Conservation (phyloP, 2,113 vertebrate genomes). For the Malaclemys terrapin region DNA sequence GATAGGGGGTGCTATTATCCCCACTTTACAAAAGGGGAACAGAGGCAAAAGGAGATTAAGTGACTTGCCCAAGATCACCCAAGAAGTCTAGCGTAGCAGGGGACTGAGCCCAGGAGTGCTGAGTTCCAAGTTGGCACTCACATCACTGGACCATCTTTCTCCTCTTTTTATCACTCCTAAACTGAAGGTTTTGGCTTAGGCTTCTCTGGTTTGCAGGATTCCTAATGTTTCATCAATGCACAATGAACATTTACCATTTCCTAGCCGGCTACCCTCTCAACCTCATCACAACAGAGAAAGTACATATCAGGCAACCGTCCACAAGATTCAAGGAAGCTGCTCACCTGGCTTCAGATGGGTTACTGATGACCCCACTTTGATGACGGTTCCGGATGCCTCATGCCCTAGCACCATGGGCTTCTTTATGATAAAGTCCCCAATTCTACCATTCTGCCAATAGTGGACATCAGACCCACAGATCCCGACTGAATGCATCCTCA, state of each 20-base stretch:
- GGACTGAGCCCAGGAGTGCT: neutral
- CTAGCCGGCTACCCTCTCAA: neutral
- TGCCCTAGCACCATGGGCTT: slow-evolving; percentile 95
- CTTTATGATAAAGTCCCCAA: slow-evolving; percentile 89
- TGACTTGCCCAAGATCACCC: neutral
- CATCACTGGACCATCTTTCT: neutral
- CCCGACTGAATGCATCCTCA: slow-evolving; percentile 96
- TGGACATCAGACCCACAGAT: slow-evolving; percentile 98
- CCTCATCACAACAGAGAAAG: neutral
- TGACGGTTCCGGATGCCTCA: slow-evolving; percentile 90
- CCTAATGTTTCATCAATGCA: neutral
- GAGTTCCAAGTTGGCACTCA: neutral
- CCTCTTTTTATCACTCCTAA: neutral
- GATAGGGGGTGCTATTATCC: neutral
- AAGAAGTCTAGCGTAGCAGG: neutral
- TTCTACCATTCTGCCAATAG: slow-evolving; percentile 93
- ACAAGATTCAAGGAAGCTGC: neutral
- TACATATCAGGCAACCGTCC: neutral
- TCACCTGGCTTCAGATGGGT: slow-evolving; percentile 88
- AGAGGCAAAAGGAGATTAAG: neutral
- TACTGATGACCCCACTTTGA: slow-evolving; percentile 89
- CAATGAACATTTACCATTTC: neutral
- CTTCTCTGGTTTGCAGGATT: neutral
- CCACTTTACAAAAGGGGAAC: neutral
- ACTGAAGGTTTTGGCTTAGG: neutral